Evolutionary conservation across 2,888 invertebrate genomes (phyloP), one percentile per base, ranked within the genome.

Genomic region (Dioctria rufipes): DNA sequence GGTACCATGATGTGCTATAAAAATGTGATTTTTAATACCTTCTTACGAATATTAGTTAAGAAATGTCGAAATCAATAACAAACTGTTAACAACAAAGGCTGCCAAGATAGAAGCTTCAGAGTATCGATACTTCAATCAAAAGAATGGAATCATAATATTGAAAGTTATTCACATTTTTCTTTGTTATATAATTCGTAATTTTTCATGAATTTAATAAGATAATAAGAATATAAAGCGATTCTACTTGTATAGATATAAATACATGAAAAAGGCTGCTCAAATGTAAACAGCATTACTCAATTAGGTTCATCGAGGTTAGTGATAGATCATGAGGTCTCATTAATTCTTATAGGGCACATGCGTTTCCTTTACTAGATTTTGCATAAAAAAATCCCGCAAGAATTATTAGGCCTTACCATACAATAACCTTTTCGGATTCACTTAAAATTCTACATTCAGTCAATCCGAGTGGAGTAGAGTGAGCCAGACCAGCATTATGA

Each of bases 291-390:
- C 60, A 58, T 60, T 51, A 58, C 25, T 69, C 40, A 73, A 73
- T 73, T 60, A 73, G 58, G 58, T 51, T 42, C 54, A 40, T 42
- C 5, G 58, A 42, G 61, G 60, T 13, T 13, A 60, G 61, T 39
- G 61, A 73, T 73, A 73, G 73, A 25, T 73, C 58, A 73, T 60
- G 58, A 58, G 25, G 58, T 39, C 13, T 73, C 58, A 73, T 73
- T 73, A 73, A 73, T 13, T 54, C 58, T 13, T 60, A 9, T 42
- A 9, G 54, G 39, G 42, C 9, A 11, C 73, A 73, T 73, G 58
- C 71, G 58, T 58, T 73, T 58, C 73, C 58, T 58, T 58, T 4
- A 5, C 73, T 9, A 9, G 13, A 60, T 60, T 73, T 73, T 73
- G 73, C 73, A 73, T 73, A 60, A 58, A 60, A 60, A 73, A 42